phyloP scores from a whole-genome alignment of 2,888 invertebrate species.

The Erynnis tages region DNA sequence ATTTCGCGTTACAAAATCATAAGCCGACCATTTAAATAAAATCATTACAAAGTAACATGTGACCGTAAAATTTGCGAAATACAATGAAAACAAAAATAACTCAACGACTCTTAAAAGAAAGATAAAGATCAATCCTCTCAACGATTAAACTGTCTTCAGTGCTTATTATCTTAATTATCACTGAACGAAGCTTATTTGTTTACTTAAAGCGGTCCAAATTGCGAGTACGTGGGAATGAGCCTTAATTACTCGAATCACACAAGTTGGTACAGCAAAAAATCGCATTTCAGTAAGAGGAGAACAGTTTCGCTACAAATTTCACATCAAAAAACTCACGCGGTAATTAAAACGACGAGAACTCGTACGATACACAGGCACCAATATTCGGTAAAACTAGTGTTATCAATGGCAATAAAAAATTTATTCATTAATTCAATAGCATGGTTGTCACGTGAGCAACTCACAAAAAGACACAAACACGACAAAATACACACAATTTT shows the following conservation, averaged over 20 bases:
- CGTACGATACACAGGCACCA: conserved; percentile 54
- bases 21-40: background rate
- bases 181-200: conserved; percentile 19
- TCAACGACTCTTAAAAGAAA: background rate
- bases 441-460: no score
- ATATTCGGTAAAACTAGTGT: conserved; percentile 10
- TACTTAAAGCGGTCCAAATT: conserved; percentile 35
- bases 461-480: no score
- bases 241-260: conserved; percentile 55
- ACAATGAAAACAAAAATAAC: background rate
- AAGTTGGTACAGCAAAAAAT: conserved; percentile 34
- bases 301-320: background rate
- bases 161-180: conserved; percentile 5
- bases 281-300: no score
- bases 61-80: no score
- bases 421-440: background rate
- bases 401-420: conserved; percentile 14
- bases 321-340: conserved; percentile 13
- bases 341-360: conserved; percentile 49
- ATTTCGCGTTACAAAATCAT: no score
- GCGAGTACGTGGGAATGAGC: conserved; percentile 48
- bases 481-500: no score
- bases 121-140: background rate
- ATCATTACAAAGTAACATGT: background rate
- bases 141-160: background rate